These are phyloP conservation scores for Eilema sororculum DNA, from an alignment of 2,888 invertebrate species.

Conservation along the genomic window DNA sequence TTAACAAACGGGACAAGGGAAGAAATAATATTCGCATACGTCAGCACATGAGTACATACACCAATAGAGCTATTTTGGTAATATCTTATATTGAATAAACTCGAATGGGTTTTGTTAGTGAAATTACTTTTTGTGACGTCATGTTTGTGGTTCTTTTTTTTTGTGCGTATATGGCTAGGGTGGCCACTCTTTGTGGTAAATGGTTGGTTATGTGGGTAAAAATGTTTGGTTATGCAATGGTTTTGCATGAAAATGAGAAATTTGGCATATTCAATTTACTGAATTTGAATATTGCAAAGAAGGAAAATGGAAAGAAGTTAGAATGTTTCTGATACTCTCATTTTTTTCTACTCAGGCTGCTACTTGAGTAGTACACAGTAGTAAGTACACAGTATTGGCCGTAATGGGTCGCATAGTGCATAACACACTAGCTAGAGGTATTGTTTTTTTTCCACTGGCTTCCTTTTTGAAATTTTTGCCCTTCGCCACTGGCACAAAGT, in stretches of 20 bases:
- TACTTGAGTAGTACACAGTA: too few species aligned
- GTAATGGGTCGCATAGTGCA: too few species aligned
- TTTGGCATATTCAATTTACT: neutral
- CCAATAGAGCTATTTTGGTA: conserved; percentile 16
- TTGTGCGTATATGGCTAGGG: neutral
- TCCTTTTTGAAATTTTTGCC: too few species aligned
- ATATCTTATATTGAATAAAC: conserved; percentile 19
- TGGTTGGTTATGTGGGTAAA: neutral
- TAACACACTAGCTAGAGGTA: too few species aligned
- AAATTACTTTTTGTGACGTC: neutral
- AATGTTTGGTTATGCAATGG: neutral
- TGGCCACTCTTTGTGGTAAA: neutral
- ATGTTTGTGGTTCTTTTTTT: neutral
- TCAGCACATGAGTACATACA: neutral
- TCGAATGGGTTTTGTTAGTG: conserved; percentile 9
- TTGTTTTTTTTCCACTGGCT: too few species aligned
- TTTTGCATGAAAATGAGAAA: too few species aligned
- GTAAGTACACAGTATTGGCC: too few species aligned
- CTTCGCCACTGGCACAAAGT: too few species aligned
- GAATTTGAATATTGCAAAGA: too few species aligned
- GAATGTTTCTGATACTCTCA: too few species aligned
- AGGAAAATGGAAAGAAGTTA: too few species aligned
- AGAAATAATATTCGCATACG: conserved; percentile 12
- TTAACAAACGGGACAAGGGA: neutral
- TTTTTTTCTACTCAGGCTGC: too few species aligned